Percentiles rank a stretch among this genome's conserved stretches.
Evolutionary conservation across 2,888 invertebrate genomes (phyloP).

Genomic region (Serripes groenlandicus): DNA sequence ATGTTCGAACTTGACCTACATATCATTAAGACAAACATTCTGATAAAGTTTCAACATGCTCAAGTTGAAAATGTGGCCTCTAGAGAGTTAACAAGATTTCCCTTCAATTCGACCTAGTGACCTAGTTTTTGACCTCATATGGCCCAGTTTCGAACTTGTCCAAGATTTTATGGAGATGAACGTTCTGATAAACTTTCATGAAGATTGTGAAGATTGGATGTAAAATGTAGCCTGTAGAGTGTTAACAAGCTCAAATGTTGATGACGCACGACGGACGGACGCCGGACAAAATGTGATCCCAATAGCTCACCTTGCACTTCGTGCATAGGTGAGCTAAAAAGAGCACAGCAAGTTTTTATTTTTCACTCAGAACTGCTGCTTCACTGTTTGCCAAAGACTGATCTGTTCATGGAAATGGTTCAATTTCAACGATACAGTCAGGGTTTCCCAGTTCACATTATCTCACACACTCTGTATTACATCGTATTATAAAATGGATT

Average conservation of each 20-base stretch:
- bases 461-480: no score
- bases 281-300: no score
- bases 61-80: neutral
- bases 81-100: neutral
- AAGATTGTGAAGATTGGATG: neutral
- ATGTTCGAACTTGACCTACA: neutral
- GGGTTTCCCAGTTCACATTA: neutral
- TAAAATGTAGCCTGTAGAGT: neutral
- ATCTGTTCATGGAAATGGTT: neutral
- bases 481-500: constrained; percentile 80
- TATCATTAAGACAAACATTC: neutral
- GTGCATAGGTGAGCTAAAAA: neutral
- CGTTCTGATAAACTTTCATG: no score
- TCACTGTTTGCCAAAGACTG: no score
- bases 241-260: neutral
- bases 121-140: neutral
- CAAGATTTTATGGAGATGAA: neutral
- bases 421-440: neutral
- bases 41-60: neutral
- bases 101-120: neutral
- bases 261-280: neutral
- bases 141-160: neutral
- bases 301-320: no score
- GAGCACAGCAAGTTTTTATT: no score
- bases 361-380: no score